Conservation (phyloP, 2,888 invertebrate genomes). For the Clistopyga incitator region DNA sequence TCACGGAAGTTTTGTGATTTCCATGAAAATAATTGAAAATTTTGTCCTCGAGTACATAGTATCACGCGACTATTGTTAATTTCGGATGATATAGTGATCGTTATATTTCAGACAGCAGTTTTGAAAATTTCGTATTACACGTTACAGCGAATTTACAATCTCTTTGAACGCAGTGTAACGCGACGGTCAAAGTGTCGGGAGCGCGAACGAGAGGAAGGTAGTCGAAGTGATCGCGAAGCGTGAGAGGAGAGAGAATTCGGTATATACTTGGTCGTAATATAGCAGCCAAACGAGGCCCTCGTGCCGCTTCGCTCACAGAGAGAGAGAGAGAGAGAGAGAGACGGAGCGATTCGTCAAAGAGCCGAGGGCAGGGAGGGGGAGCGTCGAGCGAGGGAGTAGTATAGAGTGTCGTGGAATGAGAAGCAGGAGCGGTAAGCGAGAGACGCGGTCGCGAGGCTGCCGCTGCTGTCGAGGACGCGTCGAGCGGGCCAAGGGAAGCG, state of each 20-base stretch:
- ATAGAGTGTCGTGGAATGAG: conserved; percentile 54
- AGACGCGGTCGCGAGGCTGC: conserved; percentile 50
- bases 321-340: conserved; percentile 36
- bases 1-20: too few relatives aligned
- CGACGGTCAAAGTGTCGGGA: conserved; percentile 10
- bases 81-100: too few relatives aligned
- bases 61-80: too few relatives aligned
- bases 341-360: conserved; percentile 37
- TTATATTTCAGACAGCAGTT: too few relatives aligned
- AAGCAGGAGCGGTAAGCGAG: conserved; percentile 40
- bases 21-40: too few relatives aligned
- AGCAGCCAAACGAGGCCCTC: conserved; percentile 49
- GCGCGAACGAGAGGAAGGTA: conserved; percentile 50
- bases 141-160: too few relatives aligned
- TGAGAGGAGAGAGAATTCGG: conserved; percentile 27
- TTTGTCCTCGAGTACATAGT: too few relatives aligned
- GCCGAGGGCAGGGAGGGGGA: conserved; percentile 42
- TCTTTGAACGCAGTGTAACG: too few relatives aligned
- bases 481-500: conserved; percentile 24
- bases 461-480: conserved; percentile 50
- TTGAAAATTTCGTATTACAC: too few relatives aligned
- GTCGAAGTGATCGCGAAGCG: conserved; percentile 36
- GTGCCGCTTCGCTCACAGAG: conserved; percentile 2
- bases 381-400: conserved; percentile 18
- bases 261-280: conserved; percentile 38